Evolutionary conservation across 37 sponge, comb jelly and placozoan genomes (phyloP), one percentile per base, ranked within the genome.

Genomic region (Beroe forskalii): DNA sequence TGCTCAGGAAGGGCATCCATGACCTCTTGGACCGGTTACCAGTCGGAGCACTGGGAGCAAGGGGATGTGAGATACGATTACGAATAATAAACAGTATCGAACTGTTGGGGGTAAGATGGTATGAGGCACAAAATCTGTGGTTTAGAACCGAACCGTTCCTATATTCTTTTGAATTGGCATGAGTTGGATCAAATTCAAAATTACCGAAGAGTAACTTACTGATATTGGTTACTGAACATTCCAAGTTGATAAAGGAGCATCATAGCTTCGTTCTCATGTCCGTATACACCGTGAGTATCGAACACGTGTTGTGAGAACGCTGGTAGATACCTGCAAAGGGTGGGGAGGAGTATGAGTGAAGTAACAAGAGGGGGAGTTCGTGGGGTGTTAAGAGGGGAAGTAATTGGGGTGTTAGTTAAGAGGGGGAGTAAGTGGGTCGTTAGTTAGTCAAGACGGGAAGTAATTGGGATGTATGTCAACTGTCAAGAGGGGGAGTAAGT

Each of bases 361-460:
- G n/a, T n/a, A n/a, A n/a, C n/a, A n/a, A n/a, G n/a, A n/a, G n/a
- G n/a, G n/a, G n/a, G n/a, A n/a, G n/a, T n/a, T n/a, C 0, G 76
- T 94, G 14, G 97, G 97, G 0, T 61, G 97, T 14, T 92, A 96
- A 76, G 93, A 76, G 48, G 99, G 99, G 8, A 90, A 67, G 8
- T 91, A 95, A 48, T 43, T 98, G 67, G 17, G 40, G n/a, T 93
- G 91, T 60, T 96, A 28, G 67, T 40, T 48, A 25, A 37, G 14
- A 69, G 94, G 90, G 91, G 90, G 38, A 41, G 42, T 22, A 90
- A 92, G 62, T 98, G 99, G 99, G 95, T 92, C 72, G 96, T 95
- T 62, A 94, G 93, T 40, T 38, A 93, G 61, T 75, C 41, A 67
- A 94, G 83, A 91, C 95, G 95, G 43, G 95, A 98, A 4, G 92